These are phyloP conservation scores for Eristalis pertinax DNA, from an alignment of 2,888 invertebrate genomes.

Conservation along the genomic window DNA sequence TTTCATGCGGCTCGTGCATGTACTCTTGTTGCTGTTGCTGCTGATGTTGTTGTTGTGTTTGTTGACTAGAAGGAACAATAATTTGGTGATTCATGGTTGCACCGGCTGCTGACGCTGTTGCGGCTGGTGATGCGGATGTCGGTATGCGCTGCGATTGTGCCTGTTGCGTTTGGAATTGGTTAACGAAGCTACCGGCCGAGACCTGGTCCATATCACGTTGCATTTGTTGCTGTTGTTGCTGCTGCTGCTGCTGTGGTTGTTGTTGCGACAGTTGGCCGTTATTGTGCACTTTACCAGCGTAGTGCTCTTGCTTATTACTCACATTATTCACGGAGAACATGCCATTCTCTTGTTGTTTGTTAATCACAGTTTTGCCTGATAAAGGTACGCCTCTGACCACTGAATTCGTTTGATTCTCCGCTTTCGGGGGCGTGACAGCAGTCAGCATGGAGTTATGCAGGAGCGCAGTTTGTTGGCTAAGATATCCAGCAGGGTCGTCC, in stretches of 20 bases:
- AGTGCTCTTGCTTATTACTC: slow-evolving; percentile 36
- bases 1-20: slow-evolving; percentile 38
- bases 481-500: slow-evolving; percentile 94
- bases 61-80: slow-evolving; percentile 66
- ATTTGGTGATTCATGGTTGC: slow-evolving; percentile 54
- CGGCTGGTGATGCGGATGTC: slow-evolving; percentile 35
- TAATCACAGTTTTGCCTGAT: slow-evolving; percentile 65
- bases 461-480: slow-evolving; percentile 94
- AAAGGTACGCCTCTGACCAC: slow-evolving; percentile 37
- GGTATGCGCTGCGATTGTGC: slow-evolving; percentile 28
- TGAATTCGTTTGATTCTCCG: slow-evolving; percentile 67
- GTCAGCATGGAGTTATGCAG: slow-evolving; percentile 90
- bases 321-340: slow-evolving; percentile 33
- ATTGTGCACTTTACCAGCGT: slow-evolving; percentile 45
- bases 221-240: slow-evolving; percentile 44
- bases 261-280: slow-evolving; percentile 23
- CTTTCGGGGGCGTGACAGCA: slow-evolving; percentile 78
- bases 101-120: slow-evolving; percentile 35
- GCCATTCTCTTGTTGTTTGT: slow-evolving; percentile 59
- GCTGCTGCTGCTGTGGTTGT: slow-evolving; percentile 39
- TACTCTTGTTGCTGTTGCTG: slow-evolving; percentile 52
- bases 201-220: slow-evolving; percentile 35
- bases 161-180: slow-evolving; percentile 49
- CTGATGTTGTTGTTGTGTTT: slow-evolving; percentile 42
- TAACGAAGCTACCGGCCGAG: slow-evolving; percentile 32